Conservation (phyloP, 2,888 invertebrate species). For the Oscheius sp. region DNA sequence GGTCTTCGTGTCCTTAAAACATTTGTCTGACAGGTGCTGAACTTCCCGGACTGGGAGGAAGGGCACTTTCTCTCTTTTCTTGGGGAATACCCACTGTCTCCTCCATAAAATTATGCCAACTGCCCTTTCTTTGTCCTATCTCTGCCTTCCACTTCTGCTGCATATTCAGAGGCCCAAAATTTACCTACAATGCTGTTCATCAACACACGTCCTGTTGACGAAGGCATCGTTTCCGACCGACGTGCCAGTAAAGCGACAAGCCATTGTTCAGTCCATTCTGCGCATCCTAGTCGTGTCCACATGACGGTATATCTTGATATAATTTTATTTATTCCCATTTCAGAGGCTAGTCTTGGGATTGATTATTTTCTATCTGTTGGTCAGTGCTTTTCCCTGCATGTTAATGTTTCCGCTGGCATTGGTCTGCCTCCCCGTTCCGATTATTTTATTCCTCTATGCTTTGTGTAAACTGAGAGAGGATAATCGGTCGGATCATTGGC, state of each 20-base stretch:
- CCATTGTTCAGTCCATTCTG: constrained; percentile 25
- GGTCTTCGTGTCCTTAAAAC: no score
- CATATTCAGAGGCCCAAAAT: background rate
- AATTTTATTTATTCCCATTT: constrained; percentile 21
- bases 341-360: constrained; percentile 51
- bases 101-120: background rate
- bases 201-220: constrained; percentile 57
- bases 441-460: constrained; percentile 50
- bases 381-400: constrained; percentile 52
- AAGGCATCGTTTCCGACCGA: constrained; percentile 38
- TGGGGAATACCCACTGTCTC: no score
- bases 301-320: constrained; percentile 25
- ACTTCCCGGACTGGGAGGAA: background rate
- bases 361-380: constrained; percentile 53
- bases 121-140: background rate
- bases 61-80: background rate
- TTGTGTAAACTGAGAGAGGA: constrained; percentile 46
- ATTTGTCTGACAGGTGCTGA: constrained; percentile 11
- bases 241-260: constrained; percentile 35
- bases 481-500: constrained; percentile 48
- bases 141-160: background rate
- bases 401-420: constrained; percentile 53
- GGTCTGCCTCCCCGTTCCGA: constrained; percentile 47
- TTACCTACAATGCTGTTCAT: constrained; percentile 49
- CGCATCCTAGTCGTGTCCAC: constrained; percentile 23